Conservation (phyloP, 2,797 vertebrate species). For the Cottoperca gobio region DNA sequence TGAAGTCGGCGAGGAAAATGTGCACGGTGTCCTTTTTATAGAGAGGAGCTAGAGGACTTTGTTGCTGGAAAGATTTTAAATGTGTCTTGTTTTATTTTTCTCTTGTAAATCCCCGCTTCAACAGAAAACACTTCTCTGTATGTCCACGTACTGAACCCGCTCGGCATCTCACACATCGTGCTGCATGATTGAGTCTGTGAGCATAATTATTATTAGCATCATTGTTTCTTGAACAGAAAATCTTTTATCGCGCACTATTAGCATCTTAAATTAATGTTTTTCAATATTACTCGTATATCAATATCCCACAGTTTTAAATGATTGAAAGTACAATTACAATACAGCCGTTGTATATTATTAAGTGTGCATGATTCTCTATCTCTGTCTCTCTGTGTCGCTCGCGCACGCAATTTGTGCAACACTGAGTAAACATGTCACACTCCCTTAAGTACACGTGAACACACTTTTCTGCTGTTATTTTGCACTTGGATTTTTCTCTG, state of each 20-base stretch:
- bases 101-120: background rate
- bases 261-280: constrained; percentile 6
- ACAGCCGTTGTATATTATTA: constrained; percentile 4
- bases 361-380: constrained; percentile 24
- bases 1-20: constrained; percentile 22
- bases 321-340: constrained; percentile 3
- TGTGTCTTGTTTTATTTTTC: constrained; percentile 19
- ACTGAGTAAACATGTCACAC: constrained; percentile 60
- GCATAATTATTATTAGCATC: constrained; percentile 12
- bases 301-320: background rate
- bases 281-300: background rate
- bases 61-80: constrained; percentile 26
- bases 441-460: constrained; percentile 49
- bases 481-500: constrained; percentile 38
- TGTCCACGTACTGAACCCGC: constrained; percentile 7
- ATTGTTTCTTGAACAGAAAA: constrained; percentile 1
- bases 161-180: background rate
- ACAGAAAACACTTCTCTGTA: constrained; percentile 18
- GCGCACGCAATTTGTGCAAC: constrained; percentile 49
- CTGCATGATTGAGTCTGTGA: constrained; percentile 25
- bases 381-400: constrained; percentile 16
- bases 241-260: constrained; percentile 16
- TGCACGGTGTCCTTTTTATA: constrained; percentile 9
- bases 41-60: constrained; percentile 22
- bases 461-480: constrained; percentile 57